A percentile compares a stretch with the other conserved stretches of the same genome.
These are phyloP conservation scores for Xiphophorus hellerii DNA, from an alignment of 2,113 vertebrate species.

Conservation along the genomic window DNA sequence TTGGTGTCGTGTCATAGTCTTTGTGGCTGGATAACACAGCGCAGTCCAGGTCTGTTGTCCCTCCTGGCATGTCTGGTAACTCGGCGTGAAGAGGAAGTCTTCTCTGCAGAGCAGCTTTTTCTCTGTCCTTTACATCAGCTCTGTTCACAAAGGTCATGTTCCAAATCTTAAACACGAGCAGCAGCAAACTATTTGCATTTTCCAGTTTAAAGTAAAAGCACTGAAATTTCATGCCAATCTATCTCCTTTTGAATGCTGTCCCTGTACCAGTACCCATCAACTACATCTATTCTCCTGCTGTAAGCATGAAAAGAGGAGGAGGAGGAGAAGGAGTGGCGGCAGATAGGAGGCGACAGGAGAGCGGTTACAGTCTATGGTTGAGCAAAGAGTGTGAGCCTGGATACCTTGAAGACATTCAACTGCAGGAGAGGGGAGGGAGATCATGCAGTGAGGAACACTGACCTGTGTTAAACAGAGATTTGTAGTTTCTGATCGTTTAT, in stretches of 20 bases:
- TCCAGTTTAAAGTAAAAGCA: background rate
- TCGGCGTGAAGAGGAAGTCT: conserved; percentile 37
- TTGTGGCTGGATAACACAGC: background rate
- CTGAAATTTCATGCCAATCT: background rate
- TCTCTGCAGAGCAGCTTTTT: conserved; percentile 17
- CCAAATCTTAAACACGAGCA: conserved; percentile 13
- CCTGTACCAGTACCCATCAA: conserved; percentile 11
- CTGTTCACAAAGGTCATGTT: conserved; percentile 39
- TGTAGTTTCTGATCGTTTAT: conserved; percentile 5
- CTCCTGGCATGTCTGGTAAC: conserved; percentile 35
- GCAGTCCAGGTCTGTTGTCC: conserved; percentile 16
- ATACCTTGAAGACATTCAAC: conserved; percentile 14
- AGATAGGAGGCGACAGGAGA: conserved; percentile 63
- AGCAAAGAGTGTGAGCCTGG: conserved; percentile 49
- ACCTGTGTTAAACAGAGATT: background rate
- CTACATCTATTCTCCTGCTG: conserved; percentile 12
- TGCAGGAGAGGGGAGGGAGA: conserved; percentile 3
- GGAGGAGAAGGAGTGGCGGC: conserved; percentile 32
- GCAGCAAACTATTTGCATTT: conserved; percentile 30
- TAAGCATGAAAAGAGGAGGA: background rate
- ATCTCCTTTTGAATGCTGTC: conserved; percentile 10
- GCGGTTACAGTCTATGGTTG: conserved; percentile 44
- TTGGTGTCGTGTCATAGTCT: conserved; percentile 29
- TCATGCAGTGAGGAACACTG: background rate
- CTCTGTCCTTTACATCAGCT: background rate